Base-by-base conservation (phyloP, 37 sponge, comb jelly and placozoan genomes). In the Haliclona indistincta region DNA sequence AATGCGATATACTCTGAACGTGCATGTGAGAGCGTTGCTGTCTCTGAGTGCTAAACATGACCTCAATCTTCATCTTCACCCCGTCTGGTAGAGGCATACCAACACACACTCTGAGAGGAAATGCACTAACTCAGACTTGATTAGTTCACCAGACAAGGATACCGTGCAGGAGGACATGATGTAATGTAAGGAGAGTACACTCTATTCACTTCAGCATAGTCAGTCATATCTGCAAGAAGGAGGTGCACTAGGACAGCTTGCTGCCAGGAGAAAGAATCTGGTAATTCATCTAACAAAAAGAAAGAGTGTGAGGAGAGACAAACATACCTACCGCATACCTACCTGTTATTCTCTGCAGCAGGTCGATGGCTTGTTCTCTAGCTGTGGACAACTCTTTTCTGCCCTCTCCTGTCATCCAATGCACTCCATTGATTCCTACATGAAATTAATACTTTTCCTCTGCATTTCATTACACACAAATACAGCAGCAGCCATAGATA, bases 1-100 rank as follows among this genome's bases (percentile, higher is more conserved):
- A 94, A 36, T 86, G 82, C 1, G 91, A 90, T 22, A 70, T 30
- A 3, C 86, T 84, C 88, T 94, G 94, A 30, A 94, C 94, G 43
- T 94, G 94, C 83, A 93, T 81, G 64, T 69, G 63, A 32, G 34
- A 55, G 32, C 65, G 38, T 28, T 2, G 54, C n/a, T 38, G 32
- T 23, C 23, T 42, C 20, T 42, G n/a, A 10, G 66, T 7, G 23
- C 41, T 47, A 43, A 69, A 33, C 61, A 83, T 2, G 29, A 58
- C 64, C 58, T 82, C 72, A 23, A 89, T n/a, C 40, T 63, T 61
- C 54, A 91, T 26, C 6, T 68, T 55, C 35, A 83, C 78, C 19
- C 73, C 89, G 5, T 65, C 51, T 19, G 88, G 82, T 36, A 91
- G 54, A 4, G 37, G 3, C 52, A 62, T 8, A 19, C 42, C 44